Percentiles rank a stretch among this genome's conserved stretches.
These are phyloP conservation scores for Aurelia coerulea DNA, from an alignment of 30 jellyfish, hydroid and myxozoan species.

Conservation along the genomic window DNA sequence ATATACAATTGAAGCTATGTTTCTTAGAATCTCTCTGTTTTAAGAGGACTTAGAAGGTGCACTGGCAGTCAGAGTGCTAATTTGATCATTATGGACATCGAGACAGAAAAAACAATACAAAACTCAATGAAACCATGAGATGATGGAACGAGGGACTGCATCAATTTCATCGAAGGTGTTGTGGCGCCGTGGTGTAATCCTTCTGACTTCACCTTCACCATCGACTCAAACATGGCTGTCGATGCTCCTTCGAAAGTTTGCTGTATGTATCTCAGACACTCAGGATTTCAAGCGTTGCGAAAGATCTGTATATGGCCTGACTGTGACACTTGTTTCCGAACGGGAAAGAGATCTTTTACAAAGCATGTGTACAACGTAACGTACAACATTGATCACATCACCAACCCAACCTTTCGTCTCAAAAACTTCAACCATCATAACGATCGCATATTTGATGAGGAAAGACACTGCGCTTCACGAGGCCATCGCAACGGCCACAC, in stretches of 20 bases:
- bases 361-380: background rate
- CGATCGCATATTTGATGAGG: background rate
- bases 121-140: background rate
- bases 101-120: conserved; percentile 18
- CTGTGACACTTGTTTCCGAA: conserved; percentile 31
- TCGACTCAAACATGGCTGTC: conserved; percentile 33
- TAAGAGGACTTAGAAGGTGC: no score
- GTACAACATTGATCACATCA: background rate
- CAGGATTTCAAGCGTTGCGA: background rate
- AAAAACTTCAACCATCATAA: background rate
- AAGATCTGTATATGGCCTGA: conserved; percentile 1
- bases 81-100: conserved; percentile 40
- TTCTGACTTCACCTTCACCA: background rate
- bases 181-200: no score
- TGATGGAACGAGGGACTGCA: conserved; percentile 34
- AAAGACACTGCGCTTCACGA: background rate
- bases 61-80: background rate
- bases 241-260: conserved; percentile 14
- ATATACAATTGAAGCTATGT: no score
- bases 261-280: conserved; percentile 22
- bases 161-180: background rate
- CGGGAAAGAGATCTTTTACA: conserved; percentile 7
- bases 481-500: no score
- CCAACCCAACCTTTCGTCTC: conserved; percentile 5
- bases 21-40: no score